A percentile compares a stretch with the other conserved stretches of the same genome.
These are phyloP conservation scores for Unio pictorum DNA, from an alignment of 2,888 invertebrate genomes.

Conservation along the genomic window DNA sequence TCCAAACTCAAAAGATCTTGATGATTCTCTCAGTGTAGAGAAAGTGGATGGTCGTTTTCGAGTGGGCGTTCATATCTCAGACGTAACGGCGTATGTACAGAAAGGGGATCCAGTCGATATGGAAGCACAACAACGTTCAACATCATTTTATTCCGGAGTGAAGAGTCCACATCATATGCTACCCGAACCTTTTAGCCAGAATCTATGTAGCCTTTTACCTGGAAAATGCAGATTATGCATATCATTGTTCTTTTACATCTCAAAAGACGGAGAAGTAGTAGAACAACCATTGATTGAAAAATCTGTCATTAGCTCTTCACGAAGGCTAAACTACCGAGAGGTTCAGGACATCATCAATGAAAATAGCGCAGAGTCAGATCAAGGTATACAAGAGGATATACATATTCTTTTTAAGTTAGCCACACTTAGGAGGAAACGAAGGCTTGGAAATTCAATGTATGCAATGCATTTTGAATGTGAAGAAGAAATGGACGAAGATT, in stretches of 20 bases:
- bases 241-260: background rate
- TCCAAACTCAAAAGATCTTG: constrained; percentile 26
- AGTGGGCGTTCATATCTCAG: constrained; percentile 41
- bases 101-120: constrained; percentile 31
- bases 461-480: constrained; percentile 25
- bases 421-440: constrained; percentile 11
- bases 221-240: constrained; percentile 13
- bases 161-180: constrained; percentile 25
- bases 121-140: constrained; percentile 33
- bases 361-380: too few species aligned
- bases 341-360: constrained; percentile 15
- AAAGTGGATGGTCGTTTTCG: constrained; percentile 12
- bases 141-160: constrained; percentile 30
- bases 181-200: constrained; percentile 27
- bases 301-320: constrained; percentile 11
- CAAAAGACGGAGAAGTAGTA: constrained; percentile 4
- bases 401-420: constrained; percentile 20
- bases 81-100: constrained; percentile 31
- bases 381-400: constrained; percentile 13
- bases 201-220: constrained; percentile 21
- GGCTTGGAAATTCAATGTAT: constrained; percentile 20
- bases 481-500: constrained; percentile 10
- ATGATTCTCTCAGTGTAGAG: constrained; percentile 38
- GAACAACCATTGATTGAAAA: background rate
- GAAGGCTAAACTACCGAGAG: constrained; percentile 14